phyloP scores from a whole-genome alignment of 2,113 vertebrate genomes.

The Alexandromys fortis region DNA sequence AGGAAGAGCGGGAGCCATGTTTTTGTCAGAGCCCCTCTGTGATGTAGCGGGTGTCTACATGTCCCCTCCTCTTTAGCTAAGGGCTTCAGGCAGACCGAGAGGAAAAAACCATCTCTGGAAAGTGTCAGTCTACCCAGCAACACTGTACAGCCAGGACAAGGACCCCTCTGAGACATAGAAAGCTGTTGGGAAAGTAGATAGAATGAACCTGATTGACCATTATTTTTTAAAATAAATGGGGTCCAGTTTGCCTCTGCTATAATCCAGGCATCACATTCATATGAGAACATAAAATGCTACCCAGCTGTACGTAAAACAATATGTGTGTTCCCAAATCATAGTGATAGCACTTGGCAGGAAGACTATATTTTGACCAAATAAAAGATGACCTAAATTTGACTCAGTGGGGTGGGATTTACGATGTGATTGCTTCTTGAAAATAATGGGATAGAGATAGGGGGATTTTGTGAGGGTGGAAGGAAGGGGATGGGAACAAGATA shows the following conservation, averaged over 20 bases:
- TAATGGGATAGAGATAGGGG: constrained; percentile 72
- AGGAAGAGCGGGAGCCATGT: background rate
- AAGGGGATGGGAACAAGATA: background rate
- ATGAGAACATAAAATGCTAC: constrained; percentile 90
- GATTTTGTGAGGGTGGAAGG: constrained; percentile 21
- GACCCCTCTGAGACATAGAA: constrained; percentile 67
- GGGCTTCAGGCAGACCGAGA: background rate
- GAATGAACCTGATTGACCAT: constrained; percentile 70
- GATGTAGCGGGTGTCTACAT: background rate
- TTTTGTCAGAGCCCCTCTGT: background rate
- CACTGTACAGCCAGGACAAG: background rate
- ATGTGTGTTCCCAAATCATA: constrained; percentile 88
- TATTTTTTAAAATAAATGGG: constrained; percentile 84
- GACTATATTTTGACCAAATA: constrained; percentile 88
- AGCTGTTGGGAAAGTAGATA: constrained; percentile 65
- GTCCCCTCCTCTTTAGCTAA: background rate
- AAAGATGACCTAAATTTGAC: constrained; percentile 93
- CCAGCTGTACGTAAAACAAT: constrained; percentile 90
- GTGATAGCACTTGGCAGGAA: constrained; percentile 86
- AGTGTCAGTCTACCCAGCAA: constrained; percentile 23
- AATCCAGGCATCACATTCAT: constrained; percentile 89
- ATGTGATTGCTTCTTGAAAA: constrained; percentile 90
- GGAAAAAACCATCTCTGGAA: background rate
- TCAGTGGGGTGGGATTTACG: constrained; percentile 87
- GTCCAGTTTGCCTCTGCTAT: constrained; percentile 86